phyloP scores from a whole-genome alignment of 2,113 vertebrate genomes.

The Lepidothrix coronata region DNA sequence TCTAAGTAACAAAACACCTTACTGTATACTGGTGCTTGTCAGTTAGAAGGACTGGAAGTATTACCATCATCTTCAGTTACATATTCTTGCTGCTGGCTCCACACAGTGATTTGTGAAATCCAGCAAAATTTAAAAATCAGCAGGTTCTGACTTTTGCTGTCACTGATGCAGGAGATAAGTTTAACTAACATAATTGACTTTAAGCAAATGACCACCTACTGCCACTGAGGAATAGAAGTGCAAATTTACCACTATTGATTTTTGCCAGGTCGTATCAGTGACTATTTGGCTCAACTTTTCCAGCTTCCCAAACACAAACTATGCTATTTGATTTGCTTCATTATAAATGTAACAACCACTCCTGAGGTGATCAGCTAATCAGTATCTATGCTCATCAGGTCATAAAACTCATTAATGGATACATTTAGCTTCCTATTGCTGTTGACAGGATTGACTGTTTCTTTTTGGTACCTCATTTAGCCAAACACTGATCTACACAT shows the following conservation, averaged over 20 bases:
- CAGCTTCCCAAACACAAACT: neutral
- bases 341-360: constrained; percentile 13
- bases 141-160: constrained; percentile 17
- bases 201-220: neutral
- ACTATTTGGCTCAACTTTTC: neutral
- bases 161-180: neutral
- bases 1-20: neutral
- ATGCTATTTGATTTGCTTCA: neutral
- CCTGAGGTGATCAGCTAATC: constrained; percentile 43
- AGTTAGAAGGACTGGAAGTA: neutral
- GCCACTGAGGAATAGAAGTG: neutral
- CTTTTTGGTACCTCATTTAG: constrained; percentile 9
- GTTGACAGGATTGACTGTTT: neutral
- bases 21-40: neutral
- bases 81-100: neutral
- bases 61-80: neutral
- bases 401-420: constrained; percentile 58
- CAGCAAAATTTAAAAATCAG: neutral
- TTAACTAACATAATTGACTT: neutral
- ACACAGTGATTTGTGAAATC: neutral
- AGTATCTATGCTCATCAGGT: constrained; percentile 34
- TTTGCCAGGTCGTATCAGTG: neutral
- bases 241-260: neutral
- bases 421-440: constrained; percentile 2
- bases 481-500: neutral